Conservation (phyloP, 2,797 vertebrate genomes). For the Tarsius wallacei region DNA sequence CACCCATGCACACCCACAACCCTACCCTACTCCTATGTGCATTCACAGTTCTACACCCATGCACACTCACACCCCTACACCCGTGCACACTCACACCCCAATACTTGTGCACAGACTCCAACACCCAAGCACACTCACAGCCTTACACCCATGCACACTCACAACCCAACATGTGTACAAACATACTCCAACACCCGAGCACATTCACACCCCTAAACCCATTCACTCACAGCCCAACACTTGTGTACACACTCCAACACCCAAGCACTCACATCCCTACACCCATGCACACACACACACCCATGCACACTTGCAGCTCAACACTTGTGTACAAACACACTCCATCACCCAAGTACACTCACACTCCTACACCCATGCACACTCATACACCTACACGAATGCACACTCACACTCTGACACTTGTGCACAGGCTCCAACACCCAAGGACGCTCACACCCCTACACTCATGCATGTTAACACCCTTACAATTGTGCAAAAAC, state of each 20-base stretch:
- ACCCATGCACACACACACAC: neutral
- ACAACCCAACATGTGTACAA: no score
- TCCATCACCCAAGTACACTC: neutral
- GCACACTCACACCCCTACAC: neutral
- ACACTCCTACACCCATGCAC: neutral
- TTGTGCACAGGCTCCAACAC: neutral
- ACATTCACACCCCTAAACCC: neutral
- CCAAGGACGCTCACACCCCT: no score
- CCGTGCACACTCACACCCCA: neutral
- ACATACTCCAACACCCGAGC: neutral
- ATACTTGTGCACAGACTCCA: neutral
- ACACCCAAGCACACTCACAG: neutral
- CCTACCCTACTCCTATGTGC: neutral
- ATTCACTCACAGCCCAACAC: no score
- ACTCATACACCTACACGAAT: neutral
- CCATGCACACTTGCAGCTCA: no score
- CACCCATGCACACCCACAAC: neutral
- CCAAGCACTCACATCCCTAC: neutral
- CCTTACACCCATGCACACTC: neutral
- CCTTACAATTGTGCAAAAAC: neutral
- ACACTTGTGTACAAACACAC: neutral
- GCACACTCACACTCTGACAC: neutral
- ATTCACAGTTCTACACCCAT: no score
- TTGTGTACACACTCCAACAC: neutral
- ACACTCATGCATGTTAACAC: fast-evolving